Conservation (phyloP, 2,113 vertebrate species). For the Hippolais icterina region DNA sequence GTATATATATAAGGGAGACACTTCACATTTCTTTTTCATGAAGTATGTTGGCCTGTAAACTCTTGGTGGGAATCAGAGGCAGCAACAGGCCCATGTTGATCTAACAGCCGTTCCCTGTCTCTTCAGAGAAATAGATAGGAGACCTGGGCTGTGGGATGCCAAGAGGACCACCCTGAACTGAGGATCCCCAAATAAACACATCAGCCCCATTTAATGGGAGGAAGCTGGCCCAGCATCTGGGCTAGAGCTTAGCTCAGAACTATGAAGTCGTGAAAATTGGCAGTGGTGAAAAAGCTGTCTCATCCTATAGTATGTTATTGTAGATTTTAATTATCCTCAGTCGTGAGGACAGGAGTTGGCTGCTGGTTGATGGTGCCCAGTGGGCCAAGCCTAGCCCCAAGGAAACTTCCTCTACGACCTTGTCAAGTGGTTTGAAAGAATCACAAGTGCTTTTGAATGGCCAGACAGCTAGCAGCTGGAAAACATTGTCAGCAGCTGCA, state of each 20-base stretch:
- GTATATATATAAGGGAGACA: background rate
- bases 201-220: background rate
- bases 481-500: conserved; percentile 30
- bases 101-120: background rate
- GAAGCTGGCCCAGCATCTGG: background rate
- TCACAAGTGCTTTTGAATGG: background rate
- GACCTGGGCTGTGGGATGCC: background rate
- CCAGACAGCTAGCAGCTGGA: conserved; percentile 45
- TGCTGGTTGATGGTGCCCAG: background rate
- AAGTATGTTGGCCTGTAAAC: background rate
- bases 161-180: background rate
- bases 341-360: background rate
- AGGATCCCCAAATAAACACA: background rate
- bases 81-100: background rate
- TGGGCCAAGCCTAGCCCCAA: background rate
- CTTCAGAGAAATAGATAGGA: background rate
- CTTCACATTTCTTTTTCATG: background rate
- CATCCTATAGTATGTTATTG: background rate
- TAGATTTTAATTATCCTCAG: background rate
- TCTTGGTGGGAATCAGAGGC: background rate
- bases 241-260: background rate
- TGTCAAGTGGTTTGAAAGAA: background rate
- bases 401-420: background rate
- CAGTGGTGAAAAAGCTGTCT: background rate
- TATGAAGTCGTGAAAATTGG: background rate